Evolutionary conservation across 2,797 vertebrate genomes (phyloP).

Genomic region (Pipistrellus kuhlii): DNA sequence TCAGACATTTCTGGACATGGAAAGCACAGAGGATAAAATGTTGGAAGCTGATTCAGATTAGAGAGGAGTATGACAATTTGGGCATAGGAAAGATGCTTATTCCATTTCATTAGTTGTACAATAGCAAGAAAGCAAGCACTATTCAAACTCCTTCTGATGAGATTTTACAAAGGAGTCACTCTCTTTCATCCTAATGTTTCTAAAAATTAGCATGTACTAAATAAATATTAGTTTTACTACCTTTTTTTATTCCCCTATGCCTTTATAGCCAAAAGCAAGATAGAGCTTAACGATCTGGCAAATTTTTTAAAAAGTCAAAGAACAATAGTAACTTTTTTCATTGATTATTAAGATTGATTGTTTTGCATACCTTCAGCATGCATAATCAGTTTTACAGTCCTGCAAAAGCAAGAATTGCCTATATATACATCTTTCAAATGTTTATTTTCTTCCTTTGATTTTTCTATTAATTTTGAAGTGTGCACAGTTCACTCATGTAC

Average conservation of each 20-base stretch:
- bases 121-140: not conserved
- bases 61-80: not conserved
- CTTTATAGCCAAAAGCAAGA: constrained; percentile 17
- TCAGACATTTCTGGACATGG: not conserved
- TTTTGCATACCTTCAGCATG: not conserved
- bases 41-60: not conserved
- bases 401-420: not conserved
- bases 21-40: constrained; percentile 27
- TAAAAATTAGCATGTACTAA: not conserved
- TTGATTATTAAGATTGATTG: not conserved
- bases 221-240: constrained; percentile 22
- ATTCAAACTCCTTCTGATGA: not conserved
- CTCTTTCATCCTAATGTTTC: not conserved
- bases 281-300: not conserved
- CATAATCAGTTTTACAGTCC: not conserved
- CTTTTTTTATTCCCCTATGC: not conserved
- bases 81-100: not conserved
- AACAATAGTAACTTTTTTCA: not conserved
- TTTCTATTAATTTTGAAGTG: not conserved
- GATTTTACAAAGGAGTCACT: not conserved
- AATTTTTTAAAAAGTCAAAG: not conserved
- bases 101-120: not conserved
- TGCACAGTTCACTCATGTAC: not conserved
- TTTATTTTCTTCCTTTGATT: constrained; percentile 40
- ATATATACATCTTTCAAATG: not conserved